A percentile compares a stretch with the other conserved stretches of the same genome.
These are phyloP conservation scores for Aphrophora alni DNA, from an alignment of 2,888 invertebrate genomes.

Conservation along the genomic window DNA sequence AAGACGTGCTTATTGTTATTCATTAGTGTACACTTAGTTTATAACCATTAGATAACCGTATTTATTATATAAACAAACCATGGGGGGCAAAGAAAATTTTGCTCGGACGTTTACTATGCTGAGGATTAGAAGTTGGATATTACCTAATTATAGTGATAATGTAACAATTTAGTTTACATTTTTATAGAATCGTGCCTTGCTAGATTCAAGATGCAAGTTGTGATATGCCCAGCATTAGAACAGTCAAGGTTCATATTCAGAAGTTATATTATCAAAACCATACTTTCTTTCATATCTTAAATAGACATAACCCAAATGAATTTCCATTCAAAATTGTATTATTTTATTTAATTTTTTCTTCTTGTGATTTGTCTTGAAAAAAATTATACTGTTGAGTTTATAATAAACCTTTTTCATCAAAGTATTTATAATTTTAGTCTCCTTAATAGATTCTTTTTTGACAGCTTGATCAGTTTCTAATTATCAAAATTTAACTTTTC, in stretches of 20 bases:
- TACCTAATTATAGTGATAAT: not conserved
- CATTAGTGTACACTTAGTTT: not conserved
- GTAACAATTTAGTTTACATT: not conserved
- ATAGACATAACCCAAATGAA: too few relatives aligned
- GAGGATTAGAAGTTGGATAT: not conserved
- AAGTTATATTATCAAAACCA: not conserved
- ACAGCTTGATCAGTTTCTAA: too few relatives aligned
- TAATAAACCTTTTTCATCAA: too few relatives aligned
- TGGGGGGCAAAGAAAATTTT: not conserved
- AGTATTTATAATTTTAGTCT: too few relatives aligned
- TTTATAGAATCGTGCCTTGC: constrained; percentile 7
- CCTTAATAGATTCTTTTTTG: too few relatives aligned
- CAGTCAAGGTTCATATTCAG: not conserved
- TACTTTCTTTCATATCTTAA: not conserved
- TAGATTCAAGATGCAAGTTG: constrained; percentile 4
- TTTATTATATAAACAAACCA: not conserved
- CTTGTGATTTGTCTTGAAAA: too few relatives aligned
- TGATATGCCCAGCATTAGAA: not conserved
- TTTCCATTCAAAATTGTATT: too few relatives aligned
- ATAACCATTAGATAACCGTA: not conserved
- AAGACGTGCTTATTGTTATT: not conserved
- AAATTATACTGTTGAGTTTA: too few relatives aligned
- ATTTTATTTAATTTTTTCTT: too few relatives aligned
- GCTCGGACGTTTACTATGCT: not conserved
- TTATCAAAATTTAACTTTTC: too few relatives aligned